A percentile compares a stretch with the other conserved stretches of the same genome.
Evolutionary conservation across 2,888 invertebrate species (phyloP).

Genomic region (Eupithecia exiguata): DNA sequence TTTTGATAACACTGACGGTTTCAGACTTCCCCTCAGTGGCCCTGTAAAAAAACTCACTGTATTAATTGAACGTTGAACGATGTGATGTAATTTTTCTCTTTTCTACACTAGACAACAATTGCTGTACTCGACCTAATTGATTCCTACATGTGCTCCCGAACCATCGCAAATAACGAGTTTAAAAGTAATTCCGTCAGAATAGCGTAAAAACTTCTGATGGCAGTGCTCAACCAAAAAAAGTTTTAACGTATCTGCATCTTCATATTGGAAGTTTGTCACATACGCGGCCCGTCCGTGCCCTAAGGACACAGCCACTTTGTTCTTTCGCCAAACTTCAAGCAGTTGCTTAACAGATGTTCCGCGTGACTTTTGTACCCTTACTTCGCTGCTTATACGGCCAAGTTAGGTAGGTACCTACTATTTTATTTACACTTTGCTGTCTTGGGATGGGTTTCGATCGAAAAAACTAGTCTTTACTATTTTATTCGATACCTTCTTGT

Average conservation of each 20-base stretch:
- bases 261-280: conserved; percentile 65
- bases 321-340: conserved; percentile 71
- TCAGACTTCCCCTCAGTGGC: too few species aligned
- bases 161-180: conserved; percentile 14
- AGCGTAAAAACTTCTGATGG: conserved; percentile 26
- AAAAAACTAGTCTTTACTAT: not conserved
- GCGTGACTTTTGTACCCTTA: conserved; percentile 70
- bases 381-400: conserved; percentile 54
- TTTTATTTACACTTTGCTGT: conserved; percentile 39
- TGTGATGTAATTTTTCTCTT: not conserved
- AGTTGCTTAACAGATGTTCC: conserved; percentile 78
- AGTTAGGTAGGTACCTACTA: conserved; percentile 37
- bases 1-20: too few species aligned
- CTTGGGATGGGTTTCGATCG: not conserved
- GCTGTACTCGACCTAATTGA: not conserved
- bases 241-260: conserved; percentile 51
- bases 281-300: conserved; percentile 55
- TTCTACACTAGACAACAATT: not conserved
- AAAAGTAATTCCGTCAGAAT: conserved; percentile 30
- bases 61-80: not conserved
- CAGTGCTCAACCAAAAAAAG: conserved; percentile 34
- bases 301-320: conserved; percentile 73
- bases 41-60: too few species aligned
- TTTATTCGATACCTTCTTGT: not conserved
- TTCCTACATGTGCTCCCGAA: not conserved